phyloP scores from a whole-genome alignment of 2,113 vertebrate species.

The Poecilia latipinna region DNA sequence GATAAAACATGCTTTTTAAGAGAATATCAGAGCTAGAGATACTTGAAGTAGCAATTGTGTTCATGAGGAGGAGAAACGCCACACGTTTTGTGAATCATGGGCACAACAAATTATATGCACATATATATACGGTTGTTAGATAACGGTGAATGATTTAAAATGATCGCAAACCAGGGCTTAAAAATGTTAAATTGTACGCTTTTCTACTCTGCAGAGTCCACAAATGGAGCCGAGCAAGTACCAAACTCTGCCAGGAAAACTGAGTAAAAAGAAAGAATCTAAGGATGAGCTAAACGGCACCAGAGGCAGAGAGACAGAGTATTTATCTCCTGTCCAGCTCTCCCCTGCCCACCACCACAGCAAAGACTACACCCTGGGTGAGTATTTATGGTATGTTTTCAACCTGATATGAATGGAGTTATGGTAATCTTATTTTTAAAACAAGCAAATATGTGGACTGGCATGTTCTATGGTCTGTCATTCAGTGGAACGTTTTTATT shows the following conservation, averaged over 20 bases:
- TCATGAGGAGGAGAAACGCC: neutral
- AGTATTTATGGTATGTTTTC: conserved; percentile 19
- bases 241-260: conserved; percentile 91
- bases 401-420: neutral
- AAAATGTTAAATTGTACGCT: neutral
- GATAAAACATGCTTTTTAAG: neutral
- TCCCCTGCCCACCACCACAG: conserved; percentile 55
- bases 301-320: conserved; percentile 55
- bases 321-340: conserved; percentile 57
- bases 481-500: neutral
- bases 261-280: conserved; percentile 56
- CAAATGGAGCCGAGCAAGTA: conserved; percentile 84
- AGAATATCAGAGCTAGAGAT: neutral
- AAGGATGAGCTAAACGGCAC: conserved; percentile 79
- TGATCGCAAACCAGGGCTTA: neutral
- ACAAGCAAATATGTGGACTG: neutral
- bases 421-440: neutral
- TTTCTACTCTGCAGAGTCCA: conserved; percentile 71
- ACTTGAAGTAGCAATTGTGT: neutral
- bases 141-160: too few species aligned
- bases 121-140: neutral
- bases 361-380: conserved; percentile 82
- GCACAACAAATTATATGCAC: neutral
- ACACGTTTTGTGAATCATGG: neutral
- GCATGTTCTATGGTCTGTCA: neutral